Conservation (phyloP, 2,888 invertebrate genomes). For the Drymonia ruficornis region DNA sequence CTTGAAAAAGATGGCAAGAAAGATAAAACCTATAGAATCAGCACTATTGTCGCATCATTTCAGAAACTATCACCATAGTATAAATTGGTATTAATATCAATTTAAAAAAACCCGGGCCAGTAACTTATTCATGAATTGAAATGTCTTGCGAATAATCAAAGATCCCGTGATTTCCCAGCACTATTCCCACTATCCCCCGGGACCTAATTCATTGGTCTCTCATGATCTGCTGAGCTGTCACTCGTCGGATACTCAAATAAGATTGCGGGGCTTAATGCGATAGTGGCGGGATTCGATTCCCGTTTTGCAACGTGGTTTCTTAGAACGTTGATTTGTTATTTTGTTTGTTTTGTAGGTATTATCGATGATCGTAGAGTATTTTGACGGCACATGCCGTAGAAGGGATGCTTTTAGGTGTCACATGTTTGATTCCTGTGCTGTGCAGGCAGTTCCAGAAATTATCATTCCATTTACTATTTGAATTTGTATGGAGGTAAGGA, state of each 20-base stretch:
- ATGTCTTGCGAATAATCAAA: not conserved
- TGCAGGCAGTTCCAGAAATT: no score
- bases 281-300: slow-evolving; percentile 16
- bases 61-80: no score
- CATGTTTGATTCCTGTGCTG: no score
- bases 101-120: no score
- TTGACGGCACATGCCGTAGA: not conserved
- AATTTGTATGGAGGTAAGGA: no score
- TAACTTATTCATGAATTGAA: no score
- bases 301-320: not conserved
- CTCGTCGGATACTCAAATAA: slow-evolving; percentile 34
- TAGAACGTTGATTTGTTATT: not conserved
- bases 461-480: no score
- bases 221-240: slow-evolving; percentile 43
- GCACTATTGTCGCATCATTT: no score
- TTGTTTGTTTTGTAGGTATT: not conserved
- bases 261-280: slow-evolving; percentile 38
- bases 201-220: slow-evolving; percentile 40
- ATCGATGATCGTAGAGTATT: not conserved
- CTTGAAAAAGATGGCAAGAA: no score
- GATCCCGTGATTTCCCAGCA: slow-evolving; percentile 4
- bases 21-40: no score
- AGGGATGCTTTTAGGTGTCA: not conserved
- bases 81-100: no score
- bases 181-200: slow-evolving; percentile 20